phyloP scores from a whole-genome alignment of 2,888 invertebrate genomes.

The Mesorhabditis sp. region DNA sequence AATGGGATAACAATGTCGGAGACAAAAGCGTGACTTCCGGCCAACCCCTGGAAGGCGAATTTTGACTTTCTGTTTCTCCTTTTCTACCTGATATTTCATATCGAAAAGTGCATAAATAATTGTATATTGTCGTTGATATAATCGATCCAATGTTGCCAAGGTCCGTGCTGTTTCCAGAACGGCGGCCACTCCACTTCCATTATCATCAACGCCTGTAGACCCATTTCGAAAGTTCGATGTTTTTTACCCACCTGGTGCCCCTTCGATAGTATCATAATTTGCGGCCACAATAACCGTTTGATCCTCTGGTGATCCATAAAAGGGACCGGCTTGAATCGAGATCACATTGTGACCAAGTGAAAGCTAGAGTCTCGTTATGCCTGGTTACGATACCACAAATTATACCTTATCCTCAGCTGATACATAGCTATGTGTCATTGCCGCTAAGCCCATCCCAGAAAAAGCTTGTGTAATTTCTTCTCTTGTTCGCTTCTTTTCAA shows the following conservation, averaged over 20 bases:
- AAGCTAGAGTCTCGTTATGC: slow-evolving; percentile 17
- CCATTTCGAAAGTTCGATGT: neutral
- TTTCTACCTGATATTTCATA: slow-evolving; percentile 32
- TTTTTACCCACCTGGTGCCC: slow-evolving; percentile 18
- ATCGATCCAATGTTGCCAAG: slow-evolving; percentile 23
- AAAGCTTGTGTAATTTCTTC: neutral
- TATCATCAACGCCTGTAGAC: slow-evolving; percentile 35
- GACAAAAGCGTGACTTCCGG: slow-evolving; percentile 37
- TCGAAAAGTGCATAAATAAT: slow-evolving; percentile 34
- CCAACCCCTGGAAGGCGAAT: slow-evolving; percentile 18
- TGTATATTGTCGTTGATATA: slow-evolving; percentile 26
- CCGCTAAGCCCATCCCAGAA: neutral
- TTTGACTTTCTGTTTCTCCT: neutral
- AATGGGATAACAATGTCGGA: slow-evolving; percentile 33
- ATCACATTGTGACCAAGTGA: slow-evolving; percentile 36
- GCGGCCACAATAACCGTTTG: slow-evolving; percentile 27
- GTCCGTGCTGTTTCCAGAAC: slow-evolving; percentile 28
- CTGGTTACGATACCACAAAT: neutral
- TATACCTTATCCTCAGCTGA: neutral
- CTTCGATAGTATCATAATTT: slow-evolving; percentile 34
- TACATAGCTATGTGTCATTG: neutral
- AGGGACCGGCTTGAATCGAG: slow-evolving; percentile 28
- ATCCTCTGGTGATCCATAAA: slow-evolving; percentile 31
- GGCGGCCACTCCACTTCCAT: slow-evolving; percentile 36
- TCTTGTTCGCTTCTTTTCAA: slow-evolving; percentile 2